These are phyloP conservation scores for Dasyprocta punctata DNA, from an alignment of 2,113 vertebrate species.

Conservation along the genomic window DNA sequence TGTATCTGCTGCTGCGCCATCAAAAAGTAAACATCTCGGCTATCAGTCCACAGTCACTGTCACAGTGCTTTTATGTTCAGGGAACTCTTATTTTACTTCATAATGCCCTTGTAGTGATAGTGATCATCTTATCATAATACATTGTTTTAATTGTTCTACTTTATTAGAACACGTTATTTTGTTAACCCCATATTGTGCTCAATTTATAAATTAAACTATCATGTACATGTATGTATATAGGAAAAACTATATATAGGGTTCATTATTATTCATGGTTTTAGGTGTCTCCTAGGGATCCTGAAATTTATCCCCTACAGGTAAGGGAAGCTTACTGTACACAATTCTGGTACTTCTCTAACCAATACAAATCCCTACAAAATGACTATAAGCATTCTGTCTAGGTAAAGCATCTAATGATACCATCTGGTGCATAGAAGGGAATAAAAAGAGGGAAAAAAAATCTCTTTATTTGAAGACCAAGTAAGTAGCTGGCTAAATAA, in stretches of 20 bases:
- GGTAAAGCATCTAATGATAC: neutral
- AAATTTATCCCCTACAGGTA: neutral
- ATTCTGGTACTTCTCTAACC: neutral
- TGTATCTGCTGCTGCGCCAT: too few relatives aligned
- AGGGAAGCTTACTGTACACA: neutral
- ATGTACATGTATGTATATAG: neutral
- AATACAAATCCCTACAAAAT: neutral
- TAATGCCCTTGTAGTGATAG: neutral
- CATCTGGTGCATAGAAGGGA: neutral
- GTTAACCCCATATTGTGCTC: neutral
- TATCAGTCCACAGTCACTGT: neutral
- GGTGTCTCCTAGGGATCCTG: neutral
- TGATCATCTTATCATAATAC: neutral
- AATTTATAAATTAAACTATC: neutral
- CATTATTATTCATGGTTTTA: neutral
- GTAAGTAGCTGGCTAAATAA: neutral
- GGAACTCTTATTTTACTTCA: neutral
- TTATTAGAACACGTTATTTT: neutral
- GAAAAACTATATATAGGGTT: neutral
- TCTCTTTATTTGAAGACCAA: neutral
- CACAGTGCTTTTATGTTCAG: neutral
- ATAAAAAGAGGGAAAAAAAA: neutral
- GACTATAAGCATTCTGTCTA: neutral
- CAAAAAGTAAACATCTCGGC: neutral
- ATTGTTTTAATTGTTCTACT: neutral